Percentiles rank a stretch among this genome's conserved stretches.
Conservation (phyloP, 2,797 vertebrate species). For the Telmatherina bonti region DNA sequence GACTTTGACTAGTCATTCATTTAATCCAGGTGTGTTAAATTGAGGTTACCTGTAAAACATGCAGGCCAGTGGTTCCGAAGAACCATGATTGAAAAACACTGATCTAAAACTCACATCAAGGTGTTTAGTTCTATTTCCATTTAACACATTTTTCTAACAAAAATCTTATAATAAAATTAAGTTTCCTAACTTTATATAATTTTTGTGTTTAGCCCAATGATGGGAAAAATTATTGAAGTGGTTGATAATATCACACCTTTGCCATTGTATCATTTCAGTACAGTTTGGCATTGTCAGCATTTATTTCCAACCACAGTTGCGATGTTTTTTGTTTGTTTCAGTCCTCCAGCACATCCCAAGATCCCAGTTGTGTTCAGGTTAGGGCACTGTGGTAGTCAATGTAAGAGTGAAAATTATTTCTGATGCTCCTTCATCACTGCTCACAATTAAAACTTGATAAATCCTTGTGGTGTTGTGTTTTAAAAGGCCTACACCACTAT, state of each 20-base stretch:
- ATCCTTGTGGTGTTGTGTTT: neutral
- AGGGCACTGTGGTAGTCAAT: neutral
- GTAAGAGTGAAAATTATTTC: neutral
- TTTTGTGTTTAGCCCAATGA: neutral
- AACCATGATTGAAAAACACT: too few species aligned
- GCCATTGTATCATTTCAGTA: neutral
- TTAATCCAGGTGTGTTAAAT: too few species aligned
- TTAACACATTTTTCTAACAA: neutral
- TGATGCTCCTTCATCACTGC: neutral
- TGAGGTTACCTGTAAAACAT: too few species aligned
- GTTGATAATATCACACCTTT: neutral
- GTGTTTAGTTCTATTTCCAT: neutral
- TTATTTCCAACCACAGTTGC: neutral
- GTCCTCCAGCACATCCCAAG: neutral
- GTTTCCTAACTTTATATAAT: neutral
- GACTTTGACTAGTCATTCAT: too few species aligned
- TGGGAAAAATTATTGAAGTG: neutral
- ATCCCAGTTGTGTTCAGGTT: neutral
- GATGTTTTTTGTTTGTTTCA: too few species aligned
- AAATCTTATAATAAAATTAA: neutral
- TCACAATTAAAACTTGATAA: neutral
- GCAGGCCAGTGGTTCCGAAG: too few species aligned
- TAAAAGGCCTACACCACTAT: neutral
- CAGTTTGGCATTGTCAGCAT: neutral
- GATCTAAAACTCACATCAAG: neutral